Conservation (phyloP, 2,888 invertebrate species). For the Ormyrus labotus region DNA sequence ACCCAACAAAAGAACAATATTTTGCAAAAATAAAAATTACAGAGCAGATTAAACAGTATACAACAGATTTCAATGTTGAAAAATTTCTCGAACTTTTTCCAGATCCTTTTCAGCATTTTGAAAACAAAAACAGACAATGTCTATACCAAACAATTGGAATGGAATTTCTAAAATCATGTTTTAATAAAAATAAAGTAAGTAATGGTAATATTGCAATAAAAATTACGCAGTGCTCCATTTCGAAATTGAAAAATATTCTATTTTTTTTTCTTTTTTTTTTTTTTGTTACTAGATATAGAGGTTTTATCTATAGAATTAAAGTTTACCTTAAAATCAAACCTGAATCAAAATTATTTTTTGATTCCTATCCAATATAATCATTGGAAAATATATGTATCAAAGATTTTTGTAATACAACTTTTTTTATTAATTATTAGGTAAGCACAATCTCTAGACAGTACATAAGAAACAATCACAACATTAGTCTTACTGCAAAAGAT, state of each 20-base stretch:
- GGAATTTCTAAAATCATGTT: conserved; percentile 64
- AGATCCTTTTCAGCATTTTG: conserved; percentile 73
- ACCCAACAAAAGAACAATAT: conserved; percentile 63
- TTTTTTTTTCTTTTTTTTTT: too few relatives aligned
- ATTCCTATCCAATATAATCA: background rate
- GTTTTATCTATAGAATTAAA: too few relatives aligned
- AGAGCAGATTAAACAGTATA: conserved; percentile 71
- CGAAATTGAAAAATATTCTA: too few relatives aligned
- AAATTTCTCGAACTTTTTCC: conserved; percentile 76
- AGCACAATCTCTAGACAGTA: conserved; percentile 61
- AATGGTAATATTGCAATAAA: background rate
- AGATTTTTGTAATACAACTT: background rate
- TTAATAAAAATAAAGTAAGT: conserved; percentile 54
- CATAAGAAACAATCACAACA: conserved; percentile 55
- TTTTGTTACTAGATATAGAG: too few relatives aligned
- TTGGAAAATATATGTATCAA: conserved; percentile 4
- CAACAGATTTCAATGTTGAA: conserved; percentile 73
- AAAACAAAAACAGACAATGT: conserved; percentile 57
- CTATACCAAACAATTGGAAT: conserved; percentile 57
- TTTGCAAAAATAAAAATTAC: conserved; percentile 52
- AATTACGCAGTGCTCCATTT: too few relatives aligned
- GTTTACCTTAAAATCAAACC: too few relatives aligned
- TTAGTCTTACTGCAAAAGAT: conserved; percentile 62
- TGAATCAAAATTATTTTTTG: background rate
- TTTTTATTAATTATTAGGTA: conserved; percentile 56